Evolutionary conservation across 2,113 vertebrate species (phyloP).

Genomic region (Phalacrocorax brasilianus): DNA sequence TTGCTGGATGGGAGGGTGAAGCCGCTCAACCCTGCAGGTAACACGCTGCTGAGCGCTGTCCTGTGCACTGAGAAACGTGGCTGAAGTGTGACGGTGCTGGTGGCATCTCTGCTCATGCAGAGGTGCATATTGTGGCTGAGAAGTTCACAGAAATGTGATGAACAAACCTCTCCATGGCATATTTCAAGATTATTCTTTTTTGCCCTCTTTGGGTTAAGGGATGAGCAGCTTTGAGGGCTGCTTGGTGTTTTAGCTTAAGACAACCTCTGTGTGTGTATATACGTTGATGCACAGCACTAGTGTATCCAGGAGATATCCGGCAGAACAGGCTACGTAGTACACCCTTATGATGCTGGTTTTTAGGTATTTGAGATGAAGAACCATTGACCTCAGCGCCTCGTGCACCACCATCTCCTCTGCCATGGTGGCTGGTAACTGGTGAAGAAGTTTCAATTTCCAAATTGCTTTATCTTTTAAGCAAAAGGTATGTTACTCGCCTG

Average conservation of each 20-base stretch:
- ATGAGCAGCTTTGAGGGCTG: neutral
- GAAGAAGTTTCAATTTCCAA: neutral
- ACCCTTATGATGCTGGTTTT: neutral
- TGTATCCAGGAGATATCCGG: fast-evolving
- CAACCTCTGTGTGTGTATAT: fast-evolving
- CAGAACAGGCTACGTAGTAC: too few species aligned
- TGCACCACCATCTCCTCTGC: neutral
- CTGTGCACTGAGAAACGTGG: fast-evolving
- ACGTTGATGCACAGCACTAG: fast-evolving
- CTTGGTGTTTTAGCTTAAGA: neutral
- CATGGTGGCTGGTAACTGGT: neutral
- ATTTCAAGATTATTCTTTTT: neutral
- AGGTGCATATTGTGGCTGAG: fast-evolving
- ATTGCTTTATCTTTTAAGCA: neutral
- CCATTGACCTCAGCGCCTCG: neutral
- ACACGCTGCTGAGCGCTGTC: fast-evolving
- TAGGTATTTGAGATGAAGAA: neutral
- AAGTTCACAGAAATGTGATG: neutral
- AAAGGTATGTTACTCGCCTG: neutral
- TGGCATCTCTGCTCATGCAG: neutral
- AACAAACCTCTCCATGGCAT: neutral
- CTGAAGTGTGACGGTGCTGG: neutral
- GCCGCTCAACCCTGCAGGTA: neutral
- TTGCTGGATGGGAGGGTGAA: neutral
- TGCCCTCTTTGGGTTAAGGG: too few species aligned